Conservation (phyloP, 1,140 invertebrate genomes). For the Drosophila miranda region DNA sequence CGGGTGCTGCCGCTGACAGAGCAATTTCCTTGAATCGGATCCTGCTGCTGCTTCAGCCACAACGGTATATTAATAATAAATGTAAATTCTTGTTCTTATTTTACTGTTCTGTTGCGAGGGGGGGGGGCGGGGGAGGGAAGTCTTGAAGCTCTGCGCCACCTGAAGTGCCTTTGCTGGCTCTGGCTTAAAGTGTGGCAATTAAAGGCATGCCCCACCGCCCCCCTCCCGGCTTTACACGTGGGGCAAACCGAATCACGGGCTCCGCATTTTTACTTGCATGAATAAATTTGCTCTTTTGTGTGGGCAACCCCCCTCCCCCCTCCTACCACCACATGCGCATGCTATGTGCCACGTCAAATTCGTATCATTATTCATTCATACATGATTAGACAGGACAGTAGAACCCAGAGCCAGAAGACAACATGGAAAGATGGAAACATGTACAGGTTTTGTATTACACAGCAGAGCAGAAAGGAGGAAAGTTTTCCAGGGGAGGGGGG, state of each 20-base stretch:
- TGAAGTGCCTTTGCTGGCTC: conserved; percentile 27
- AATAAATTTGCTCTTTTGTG: conserved; percentile 72
- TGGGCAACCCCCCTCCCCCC: conserved; percentile 5
- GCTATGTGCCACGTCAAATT: conserved; percentile 77
- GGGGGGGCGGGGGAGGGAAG: no score
- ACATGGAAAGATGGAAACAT: conserved; percentile 29
- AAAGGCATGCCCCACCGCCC: conserved; percentile 37
- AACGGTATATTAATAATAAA: conserved; percentile 77
- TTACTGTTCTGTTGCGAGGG: conserved; percentile 3
- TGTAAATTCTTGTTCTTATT: conserved; percentile 68
- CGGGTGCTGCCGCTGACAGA: conserved; percentile 32
- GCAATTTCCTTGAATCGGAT: conserved; percentile 29
- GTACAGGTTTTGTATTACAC: conserved; percentile 72
- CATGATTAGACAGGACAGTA: conserved; percentile 73
- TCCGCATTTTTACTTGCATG: conserved; percentile 73
- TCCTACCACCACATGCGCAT: not conserved
- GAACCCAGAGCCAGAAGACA: conserved; percentile 41
- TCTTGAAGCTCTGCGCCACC: not conserved
- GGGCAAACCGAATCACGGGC: conserved; percentile 33
- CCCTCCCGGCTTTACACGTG: not conserved
- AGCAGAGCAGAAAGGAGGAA: conserved; percentile 11
- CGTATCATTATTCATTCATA: conserved; percentile 81
- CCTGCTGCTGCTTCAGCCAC: conserved; percentile 24
- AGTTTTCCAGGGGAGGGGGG: conserved; percentile 18
- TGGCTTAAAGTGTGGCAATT: conserved; percentile 70